phyloP scores from a whole-genome alignment of 2,113 vertebrate species.

The Vulpes ferrilata region DNA sequence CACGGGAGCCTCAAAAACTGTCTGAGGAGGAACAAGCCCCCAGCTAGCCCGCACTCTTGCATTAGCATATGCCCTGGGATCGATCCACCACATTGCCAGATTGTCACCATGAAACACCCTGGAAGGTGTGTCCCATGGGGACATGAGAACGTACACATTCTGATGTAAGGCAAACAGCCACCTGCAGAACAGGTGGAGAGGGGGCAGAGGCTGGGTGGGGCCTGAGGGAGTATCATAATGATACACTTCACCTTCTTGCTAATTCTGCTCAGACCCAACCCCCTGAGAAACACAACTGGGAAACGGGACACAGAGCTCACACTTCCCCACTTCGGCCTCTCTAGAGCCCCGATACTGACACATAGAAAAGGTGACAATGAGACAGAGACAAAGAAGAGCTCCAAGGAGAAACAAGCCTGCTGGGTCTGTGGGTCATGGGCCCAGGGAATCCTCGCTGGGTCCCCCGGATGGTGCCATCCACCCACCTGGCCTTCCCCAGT shows the following conservation, averaged over 20 bases:
- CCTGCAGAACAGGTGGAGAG: not conserved
- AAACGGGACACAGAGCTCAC: not conserved
- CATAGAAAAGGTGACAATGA: not conserved
- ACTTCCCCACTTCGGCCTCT: slow-evolving; percentile 41
- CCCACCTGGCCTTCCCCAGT: not conserved
- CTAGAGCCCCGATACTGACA: not conserved
- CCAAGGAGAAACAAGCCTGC: not conserved
- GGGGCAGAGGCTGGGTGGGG: not conserved
- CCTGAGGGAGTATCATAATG: not conserved
- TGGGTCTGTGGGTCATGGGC: not conserved
- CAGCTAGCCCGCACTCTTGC: not conserved
- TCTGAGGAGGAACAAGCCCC: not conserved
- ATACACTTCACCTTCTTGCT: not conserved
- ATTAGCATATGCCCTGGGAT: not conserved
- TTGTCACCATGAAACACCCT: not conserved
- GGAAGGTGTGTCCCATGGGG: not conserved
- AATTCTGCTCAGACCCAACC: not conserved
- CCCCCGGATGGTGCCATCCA: fast-evolving
- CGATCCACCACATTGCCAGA: not conserved
- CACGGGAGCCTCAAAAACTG: not conserved
- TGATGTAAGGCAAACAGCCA: not conserved
- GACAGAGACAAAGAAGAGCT: not conserved
- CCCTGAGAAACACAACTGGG: not conserved
- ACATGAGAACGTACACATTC: not conserved
- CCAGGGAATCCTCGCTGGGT: not conserved